These are phyloP conservation scores for Choloepus didactylus DNA, from an alignment of 2,797 vertebrate species.

Conservation along the genomic window DNA sequence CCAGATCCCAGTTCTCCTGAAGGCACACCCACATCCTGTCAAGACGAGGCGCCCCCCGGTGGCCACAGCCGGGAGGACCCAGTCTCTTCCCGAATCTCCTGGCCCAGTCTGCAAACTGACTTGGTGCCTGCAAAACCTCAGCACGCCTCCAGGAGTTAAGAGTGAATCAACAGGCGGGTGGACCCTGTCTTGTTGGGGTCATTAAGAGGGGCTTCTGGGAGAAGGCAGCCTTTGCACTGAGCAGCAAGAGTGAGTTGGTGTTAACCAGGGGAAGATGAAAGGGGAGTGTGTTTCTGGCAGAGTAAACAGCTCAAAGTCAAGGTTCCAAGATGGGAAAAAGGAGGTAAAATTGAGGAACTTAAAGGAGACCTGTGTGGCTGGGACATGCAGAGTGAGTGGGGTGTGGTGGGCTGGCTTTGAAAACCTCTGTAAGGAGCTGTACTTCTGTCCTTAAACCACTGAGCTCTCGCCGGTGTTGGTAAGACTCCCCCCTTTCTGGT, in stretches of 20 bases:
- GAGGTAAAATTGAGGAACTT: neutral
- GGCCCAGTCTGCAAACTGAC: neutral
- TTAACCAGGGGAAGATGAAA: neutral
- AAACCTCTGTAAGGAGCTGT: neutral
- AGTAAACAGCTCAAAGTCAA: neutral
- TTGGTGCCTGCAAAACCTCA: neutral
- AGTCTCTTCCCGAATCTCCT: neutral
- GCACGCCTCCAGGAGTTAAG: neutral
- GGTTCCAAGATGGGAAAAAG: neutral
- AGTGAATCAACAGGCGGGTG: neutral
- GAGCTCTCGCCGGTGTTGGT: neutral
- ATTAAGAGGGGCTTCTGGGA: neutral
- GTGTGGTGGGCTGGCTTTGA: neutral
- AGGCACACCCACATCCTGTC: accelerated
- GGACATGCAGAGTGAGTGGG: neutral
- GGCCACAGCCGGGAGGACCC: neutral
- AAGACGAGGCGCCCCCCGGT: neutral
- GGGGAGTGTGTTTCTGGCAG: neutral
- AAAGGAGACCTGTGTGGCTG: neutral
- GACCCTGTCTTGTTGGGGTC: neutral
- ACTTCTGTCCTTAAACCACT: neutral
- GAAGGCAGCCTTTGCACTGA: neutral
- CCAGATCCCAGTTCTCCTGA: neutral
- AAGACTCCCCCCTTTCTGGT: neutral
- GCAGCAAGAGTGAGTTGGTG: neutral